These are phyloP conservation scores for Calvadosia cruxmelitensis DNA, from an alignment of 30 jellyfish, hydroid and myxozoan genomes.

Conservation along the genomic window DNA sequence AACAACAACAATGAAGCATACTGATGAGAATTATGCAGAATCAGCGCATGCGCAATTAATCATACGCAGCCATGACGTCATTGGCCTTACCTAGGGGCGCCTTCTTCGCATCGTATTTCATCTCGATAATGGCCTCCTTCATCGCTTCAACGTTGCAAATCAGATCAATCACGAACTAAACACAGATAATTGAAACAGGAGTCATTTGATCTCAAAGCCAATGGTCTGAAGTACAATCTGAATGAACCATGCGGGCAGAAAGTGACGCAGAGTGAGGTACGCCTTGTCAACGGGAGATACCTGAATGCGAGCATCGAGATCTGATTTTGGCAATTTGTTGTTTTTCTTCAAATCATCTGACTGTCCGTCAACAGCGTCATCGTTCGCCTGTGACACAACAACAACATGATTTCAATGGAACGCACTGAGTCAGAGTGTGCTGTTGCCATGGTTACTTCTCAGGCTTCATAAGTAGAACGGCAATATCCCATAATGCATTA, in stretches of 20 bases:
- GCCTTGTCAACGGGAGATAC: no score
- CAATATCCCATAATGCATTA: no score
- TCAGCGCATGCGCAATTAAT: no score
- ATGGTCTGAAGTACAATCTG: no score
- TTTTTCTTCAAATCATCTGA: neutral
- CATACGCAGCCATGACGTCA: neutral
- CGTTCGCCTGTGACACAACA: neutral
- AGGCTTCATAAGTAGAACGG: no score
- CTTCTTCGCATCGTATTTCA: conserved; percentile 89
- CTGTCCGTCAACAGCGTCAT: conserved; percentile 34
- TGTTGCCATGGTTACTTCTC: no score
- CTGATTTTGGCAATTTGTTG: conserved; percentile 36
- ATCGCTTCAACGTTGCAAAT: conserved; percentile 68
- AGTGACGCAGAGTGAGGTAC: neutral
- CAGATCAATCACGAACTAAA: conserved; percentile 52
- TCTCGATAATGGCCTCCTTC: conserved; percentile 84
- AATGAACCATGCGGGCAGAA: neutral
- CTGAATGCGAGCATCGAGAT: conserved; percentile 63
- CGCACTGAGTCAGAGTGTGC: no score
- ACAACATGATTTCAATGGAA: no score
- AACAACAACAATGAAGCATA: no score
- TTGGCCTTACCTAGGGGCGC: conserved; percentile 81
- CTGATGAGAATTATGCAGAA: no score
- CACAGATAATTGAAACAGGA: neutral
- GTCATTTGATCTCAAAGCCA: no score